Conservation (phyloP, 2,113 vertebrate species). For the Amblyopsis rosae region DNA sequence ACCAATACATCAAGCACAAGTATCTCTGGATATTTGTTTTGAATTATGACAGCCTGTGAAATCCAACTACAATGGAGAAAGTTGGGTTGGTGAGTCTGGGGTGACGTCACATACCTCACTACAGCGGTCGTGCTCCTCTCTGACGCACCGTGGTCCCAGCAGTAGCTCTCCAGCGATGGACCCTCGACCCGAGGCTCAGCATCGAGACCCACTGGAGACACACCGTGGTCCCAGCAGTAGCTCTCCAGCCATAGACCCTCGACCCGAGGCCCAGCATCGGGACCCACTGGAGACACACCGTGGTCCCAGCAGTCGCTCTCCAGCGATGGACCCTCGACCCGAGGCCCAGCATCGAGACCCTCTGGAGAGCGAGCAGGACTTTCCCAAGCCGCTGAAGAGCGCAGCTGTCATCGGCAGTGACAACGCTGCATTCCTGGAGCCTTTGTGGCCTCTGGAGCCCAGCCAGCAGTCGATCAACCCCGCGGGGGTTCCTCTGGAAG, state of each 20-base stretch:
- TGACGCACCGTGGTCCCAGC: too few relatives aligned
- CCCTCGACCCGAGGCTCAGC: conserved; percentile 12
- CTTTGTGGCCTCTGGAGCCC: conserved; percentile 10
- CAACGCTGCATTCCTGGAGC: neutral
- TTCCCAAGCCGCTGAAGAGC: conserved; percentile 8
- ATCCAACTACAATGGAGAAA: conserved; percentile 75
- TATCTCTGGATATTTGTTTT: conserved; percentile 66
- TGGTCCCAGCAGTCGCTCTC: conserved; percentile 15
- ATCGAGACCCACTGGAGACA: neutral
- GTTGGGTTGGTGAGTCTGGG: conserved; percentile 49
- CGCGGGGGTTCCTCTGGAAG: neutral
- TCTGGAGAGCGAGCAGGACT: neutral
- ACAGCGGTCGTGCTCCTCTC: conserved; percentile 25
- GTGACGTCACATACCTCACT: conserved; percentile 37
- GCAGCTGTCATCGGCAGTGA: conserved; percentile 1
- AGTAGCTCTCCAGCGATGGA: conserved; percentile 17
- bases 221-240: conserved; percentile 1
- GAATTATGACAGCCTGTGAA: conserved; percentile 61
- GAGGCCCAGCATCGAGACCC: conserved; percentile 7
- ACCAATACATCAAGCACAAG: conserved; percentile 48
- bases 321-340: conserved; percentile 2
- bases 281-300: neutral
- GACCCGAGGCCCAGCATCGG: conserved; percentile 9
- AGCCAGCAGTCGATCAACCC: conserved; percentile 8
- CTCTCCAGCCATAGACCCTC: conserved; percentile 14